Base-by-base conservation (phyloP, 2,888 invertebrate species). In the Bellardia bayeri region DNA sequence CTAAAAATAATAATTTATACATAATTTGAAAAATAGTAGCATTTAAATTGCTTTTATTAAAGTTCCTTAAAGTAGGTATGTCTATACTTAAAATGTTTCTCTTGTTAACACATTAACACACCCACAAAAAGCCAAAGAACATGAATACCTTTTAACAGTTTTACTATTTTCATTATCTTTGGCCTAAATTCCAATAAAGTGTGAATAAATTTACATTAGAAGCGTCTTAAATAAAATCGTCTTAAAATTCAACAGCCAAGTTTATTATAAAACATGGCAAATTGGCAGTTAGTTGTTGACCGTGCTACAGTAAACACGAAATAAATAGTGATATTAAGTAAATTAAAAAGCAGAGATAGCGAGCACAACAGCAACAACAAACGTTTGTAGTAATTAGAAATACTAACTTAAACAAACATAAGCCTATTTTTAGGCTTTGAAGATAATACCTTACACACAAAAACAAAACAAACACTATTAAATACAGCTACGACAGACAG, bases 371-470 rank as follows among this genome's bases (percentile, higher is more conserved):
- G 14, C 9, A 45, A 42, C 45, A 45, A 45, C 13, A 56, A 56
- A 56, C 23, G 56, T 7, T 56, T 11, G 56, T 23, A 14, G 23
- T 56, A 8, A 56, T 56, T 56, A 23, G 56, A 56, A 56, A 23
- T 56, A 56, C 23, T 56, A 56, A 3, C 56, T 56, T 56, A 56
- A 56, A 23, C 11, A 56, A 56, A 56, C 23, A 16, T 23, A 23
- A 56, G 56, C 56, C 23, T 56, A 56, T 56, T 56, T 56, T 56
- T 23, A 56, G 56, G 56, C 23, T 23, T 56, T 56, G 51, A n/a
- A 51, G 5, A 51, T n/a, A 51, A 45, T 45, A 11, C 23, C 23
- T 23, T 23, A 23, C 23, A 23, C 23, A 23, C 1, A 13, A 11
- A 13, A 13, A 13, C 13, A 51, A n/a, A 51, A 45, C 13, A 6